A percentile compares a stretch with the other conserved stretches of the same genome.
phyloP scores from a whole-genome alignment of 2,113 vertebrate genomes.

The Odocoileus virginianus region DNA sequence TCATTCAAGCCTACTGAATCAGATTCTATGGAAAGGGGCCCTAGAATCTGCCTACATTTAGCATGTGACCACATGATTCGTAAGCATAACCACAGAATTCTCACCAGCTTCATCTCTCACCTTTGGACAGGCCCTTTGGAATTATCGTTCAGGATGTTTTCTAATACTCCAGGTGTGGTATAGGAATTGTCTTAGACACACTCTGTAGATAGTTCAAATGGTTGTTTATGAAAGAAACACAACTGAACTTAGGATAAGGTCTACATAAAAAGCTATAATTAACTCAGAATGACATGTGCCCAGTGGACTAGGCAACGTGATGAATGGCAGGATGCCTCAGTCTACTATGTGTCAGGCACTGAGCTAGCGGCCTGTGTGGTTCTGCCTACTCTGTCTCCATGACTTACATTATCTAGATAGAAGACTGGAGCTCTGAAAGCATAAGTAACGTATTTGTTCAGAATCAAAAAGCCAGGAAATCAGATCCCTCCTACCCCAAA shows the following conservation, averaged over 20 bases:
- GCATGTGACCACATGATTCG: not conserved
- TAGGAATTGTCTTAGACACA: not conserved
- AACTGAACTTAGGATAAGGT: not conserved
- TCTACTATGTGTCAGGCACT: rapidly evolving
- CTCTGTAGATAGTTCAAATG: not conserved
- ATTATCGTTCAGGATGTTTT: not conserved
- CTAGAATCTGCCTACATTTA: not conserved
- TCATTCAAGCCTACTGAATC: not conserved
- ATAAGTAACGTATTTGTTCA: not conserved
- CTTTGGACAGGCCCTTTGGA: not conserved
- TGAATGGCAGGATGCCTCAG: not conserved
- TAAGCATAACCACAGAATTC: not conserved
- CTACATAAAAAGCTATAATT: not conserved
- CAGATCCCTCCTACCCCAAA: not conserved
- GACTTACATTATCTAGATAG: not conserved
- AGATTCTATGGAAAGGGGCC: not conserved
- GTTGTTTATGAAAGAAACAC: not conserved
- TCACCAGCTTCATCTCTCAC: not conserved
- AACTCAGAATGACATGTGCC: not conserved
- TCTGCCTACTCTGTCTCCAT: not conserved
- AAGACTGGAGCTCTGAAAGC: not conserved
- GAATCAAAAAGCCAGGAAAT: not conserved
- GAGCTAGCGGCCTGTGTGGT: not conserved
- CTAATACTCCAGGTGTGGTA: not conserved
- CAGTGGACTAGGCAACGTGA: too few species aligned